Conservation (phyloP, 2,797 vertebrate species). For the Dromococcyx pavoninus region DNA sequence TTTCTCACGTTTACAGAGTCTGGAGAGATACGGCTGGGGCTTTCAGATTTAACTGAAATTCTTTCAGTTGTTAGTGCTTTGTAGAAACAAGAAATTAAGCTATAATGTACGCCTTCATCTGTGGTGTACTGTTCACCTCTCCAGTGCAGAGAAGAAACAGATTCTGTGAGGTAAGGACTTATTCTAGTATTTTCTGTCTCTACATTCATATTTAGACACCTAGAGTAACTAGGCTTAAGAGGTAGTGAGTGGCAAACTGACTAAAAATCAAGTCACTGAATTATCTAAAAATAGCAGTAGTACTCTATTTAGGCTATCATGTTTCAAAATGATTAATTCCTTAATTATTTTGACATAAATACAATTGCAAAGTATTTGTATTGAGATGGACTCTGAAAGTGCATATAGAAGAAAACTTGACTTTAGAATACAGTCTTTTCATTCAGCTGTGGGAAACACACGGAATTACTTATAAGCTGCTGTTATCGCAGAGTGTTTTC, state of each 20-base stretch:
- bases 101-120: neutral
- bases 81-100: neutral
- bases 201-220: neutral
- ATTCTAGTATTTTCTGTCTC: neutral
- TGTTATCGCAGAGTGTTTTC: neutral
- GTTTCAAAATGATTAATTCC: neutral
- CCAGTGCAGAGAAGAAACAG: neutral
- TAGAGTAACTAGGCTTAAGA: neutral
- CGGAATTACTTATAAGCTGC: neutral
- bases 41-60: neutral
- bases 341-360: neutral
- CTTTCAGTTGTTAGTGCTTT: neutral
- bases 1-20: neutral
- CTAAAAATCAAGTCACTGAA: neutral
- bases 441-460: neutral
- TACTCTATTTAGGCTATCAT: neutral
- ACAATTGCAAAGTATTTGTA: neutral
- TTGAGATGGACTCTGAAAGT: neutral
- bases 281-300: neutral
- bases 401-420: neutral
- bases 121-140: neutral
- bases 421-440: neutral
- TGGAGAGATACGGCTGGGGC: neutral
- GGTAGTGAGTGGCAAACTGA: neutral
- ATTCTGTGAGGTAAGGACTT: neutral